These are phyloP conservation scores for Corythornis cristatus DNA, from an alignment of 2,113 vertebrate genomes.

Conservation along the genomic window DNA sequence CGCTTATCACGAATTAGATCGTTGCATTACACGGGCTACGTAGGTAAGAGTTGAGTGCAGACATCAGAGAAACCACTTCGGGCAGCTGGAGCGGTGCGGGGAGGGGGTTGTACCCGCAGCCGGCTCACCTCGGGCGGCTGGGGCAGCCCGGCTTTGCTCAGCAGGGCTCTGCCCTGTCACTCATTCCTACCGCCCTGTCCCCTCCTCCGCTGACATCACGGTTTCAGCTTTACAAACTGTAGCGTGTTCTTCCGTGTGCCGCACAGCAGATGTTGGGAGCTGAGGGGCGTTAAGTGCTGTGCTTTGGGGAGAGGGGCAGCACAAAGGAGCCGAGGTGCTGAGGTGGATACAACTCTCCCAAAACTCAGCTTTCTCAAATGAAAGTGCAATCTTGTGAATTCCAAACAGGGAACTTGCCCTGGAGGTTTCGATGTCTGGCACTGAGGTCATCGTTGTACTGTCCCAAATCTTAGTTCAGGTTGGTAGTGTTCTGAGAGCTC, in stretches of 20 bases:
- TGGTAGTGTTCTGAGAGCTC: background rate
- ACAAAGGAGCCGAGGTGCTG: background rate
- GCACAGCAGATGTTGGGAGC: conserved; percentile 74
- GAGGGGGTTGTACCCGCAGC: background rate
- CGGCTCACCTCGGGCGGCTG: background rate
- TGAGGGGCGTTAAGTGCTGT: conserved; percentile 49
- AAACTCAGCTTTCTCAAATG: background rate
- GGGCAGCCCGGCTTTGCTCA: background rate
- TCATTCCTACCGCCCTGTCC: background rate
- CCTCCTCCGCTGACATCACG: background rate
- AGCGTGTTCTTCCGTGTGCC: conserved; percentile 57
- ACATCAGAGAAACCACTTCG: background rate
- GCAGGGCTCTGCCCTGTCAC: background rate
- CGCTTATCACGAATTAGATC: conserved; percentile 48
- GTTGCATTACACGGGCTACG: background rate
- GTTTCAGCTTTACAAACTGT: conserved; percentile 21
- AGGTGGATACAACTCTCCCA: background rate
- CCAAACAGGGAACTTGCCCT: background rate
- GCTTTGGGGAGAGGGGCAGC: conserved; percentile 35
- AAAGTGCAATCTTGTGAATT: background rate
- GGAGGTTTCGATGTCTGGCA: background rate
- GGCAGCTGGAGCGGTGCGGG: too few species aligned
- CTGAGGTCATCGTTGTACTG: background rate
- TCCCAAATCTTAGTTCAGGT: background rate
- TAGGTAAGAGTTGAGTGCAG: background rate